phyloP scores from a whole-genome alignment of 2,888 invertebrate genomes.

The Drosophila monieri region DNA sequence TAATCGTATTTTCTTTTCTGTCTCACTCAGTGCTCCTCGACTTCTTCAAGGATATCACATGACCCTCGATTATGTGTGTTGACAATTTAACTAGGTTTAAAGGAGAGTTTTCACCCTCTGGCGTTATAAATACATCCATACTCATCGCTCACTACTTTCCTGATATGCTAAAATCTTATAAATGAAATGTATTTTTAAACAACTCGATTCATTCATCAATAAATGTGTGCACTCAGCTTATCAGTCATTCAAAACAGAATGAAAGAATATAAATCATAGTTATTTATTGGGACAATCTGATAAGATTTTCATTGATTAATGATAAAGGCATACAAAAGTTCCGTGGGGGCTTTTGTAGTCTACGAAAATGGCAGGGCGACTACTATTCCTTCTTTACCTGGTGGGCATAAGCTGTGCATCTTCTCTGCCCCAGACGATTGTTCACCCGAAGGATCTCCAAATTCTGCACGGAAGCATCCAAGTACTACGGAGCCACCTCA shows the following conservation, averaged over 20 bases:
- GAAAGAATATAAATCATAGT: neutral
- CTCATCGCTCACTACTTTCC: neutral
- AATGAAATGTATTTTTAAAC: neutral
- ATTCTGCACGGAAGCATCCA: constrained; percentile 20
- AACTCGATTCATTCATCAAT: neutral
- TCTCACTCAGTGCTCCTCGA: constrained; percentile 12
- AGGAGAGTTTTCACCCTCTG: neutral
- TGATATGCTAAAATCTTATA: neutral
- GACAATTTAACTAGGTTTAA: neutral
- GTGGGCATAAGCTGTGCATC: constrained; percentile 21
- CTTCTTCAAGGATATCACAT: constrained; percentile 70
- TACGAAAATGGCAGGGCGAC: constrained; percentile 7
- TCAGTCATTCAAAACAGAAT: neutral
- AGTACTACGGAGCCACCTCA: no score
- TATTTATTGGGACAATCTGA: neutral
- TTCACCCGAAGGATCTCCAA: constrained; percentile 33
- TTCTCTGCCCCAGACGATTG: constrained; percentile 13
- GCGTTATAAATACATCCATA: neutral
- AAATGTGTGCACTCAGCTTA: neutral
- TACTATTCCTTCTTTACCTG: constrained; percentile 1
- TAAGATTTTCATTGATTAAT: constrained; percentile 10
- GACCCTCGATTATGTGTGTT: constrained; percentile 15
- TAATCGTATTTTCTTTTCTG: constrained; percentile 50
- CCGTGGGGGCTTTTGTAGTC: constrained; percentile 11
- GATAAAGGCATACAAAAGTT: neutral